Percentiles rank a stretch among this genome's conserved stretches.
Conservation (phyloP, 2,888 invertebrate genomes). For the Lymantria dispar region DNA sequence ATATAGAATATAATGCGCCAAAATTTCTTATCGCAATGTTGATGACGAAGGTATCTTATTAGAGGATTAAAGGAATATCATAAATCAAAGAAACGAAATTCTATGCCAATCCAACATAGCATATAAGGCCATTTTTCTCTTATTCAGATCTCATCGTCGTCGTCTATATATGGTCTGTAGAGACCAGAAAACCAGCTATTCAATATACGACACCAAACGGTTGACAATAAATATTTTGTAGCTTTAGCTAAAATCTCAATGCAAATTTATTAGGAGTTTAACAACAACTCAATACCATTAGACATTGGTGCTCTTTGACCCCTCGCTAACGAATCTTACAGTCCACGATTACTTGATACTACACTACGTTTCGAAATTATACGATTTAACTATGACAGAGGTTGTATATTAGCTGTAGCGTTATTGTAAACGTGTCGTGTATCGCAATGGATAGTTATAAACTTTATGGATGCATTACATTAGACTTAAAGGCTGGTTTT, state of each 20-base stretch:
- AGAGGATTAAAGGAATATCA: no score
- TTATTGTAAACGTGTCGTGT: constrained; percentile 4
- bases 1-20: no score
- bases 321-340: constrained; percentile 27
- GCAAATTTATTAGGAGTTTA: background rate
- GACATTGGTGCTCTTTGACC: constrained; percentile 18
- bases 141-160: no score
- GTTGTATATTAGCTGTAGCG: background rate
- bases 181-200: no score
- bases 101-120: no score
- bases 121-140: no score
- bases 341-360: constrained; percentile 24
- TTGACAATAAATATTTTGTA: background rate
- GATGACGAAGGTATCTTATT: no score
- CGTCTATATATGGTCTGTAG: no score
- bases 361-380: constrained; percentile 17
- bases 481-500: background rate
- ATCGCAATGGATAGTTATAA: background rate
- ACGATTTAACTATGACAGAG: constrained; percentile 5
- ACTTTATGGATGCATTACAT: background rate
- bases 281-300: background rate
- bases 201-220: no score
- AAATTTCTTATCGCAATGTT: no score
- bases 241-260: background rate
- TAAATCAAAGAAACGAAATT: no score